A percentile compares a stretch with the other conserved stretches of the same genome.
Conservation (phyloP, 1,140 invertebrate species). For the Anastrepha obliqua region DNA sequence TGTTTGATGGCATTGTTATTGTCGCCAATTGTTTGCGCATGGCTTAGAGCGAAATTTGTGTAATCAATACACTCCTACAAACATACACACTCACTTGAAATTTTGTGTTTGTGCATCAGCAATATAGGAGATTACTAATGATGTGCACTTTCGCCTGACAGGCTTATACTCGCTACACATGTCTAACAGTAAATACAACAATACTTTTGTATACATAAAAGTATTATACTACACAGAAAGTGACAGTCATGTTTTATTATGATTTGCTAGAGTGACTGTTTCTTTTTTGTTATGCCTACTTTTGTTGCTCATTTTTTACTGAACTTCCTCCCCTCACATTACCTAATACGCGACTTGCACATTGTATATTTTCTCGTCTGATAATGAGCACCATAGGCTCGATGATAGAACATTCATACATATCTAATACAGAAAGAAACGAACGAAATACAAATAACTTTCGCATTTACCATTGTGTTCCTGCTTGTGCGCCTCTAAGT, state of each 20-base stretch:
- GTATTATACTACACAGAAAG: background rate
- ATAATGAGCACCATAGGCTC: background rate
- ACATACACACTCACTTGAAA: background rate
- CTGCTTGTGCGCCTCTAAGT: conserved; percentile 10
- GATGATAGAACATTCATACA: background rate
- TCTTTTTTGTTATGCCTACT: background rate
- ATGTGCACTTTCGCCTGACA: background rate
- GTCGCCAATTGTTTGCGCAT: conserved; percentile 14
- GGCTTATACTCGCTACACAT: background rate
- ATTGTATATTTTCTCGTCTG: background rate
- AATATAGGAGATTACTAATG: background rate
- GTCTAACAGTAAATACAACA: background rate
- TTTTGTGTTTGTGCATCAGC: background rate
- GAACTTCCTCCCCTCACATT: background rate
- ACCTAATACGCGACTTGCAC: background rate
- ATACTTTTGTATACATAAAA: background rate
- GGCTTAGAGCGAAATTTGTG: background rate
- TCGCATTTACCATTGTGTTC: background rate
- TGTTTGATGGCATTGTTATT: conserved; percentile 46
- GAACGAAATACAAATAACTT: background rate
- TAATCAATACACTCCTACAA: background rate
- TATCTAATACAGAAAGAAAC: background rate
- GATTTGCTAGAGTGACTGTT: background rate
- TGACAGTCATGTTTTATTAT: background rate
- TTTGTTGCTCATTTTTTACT: background rate